These are phyloP conservation scores for Rotaria sp. DNA, from an alignment of 2,888 invertebrate genomes.

Conservation along the genomic window DNA sequence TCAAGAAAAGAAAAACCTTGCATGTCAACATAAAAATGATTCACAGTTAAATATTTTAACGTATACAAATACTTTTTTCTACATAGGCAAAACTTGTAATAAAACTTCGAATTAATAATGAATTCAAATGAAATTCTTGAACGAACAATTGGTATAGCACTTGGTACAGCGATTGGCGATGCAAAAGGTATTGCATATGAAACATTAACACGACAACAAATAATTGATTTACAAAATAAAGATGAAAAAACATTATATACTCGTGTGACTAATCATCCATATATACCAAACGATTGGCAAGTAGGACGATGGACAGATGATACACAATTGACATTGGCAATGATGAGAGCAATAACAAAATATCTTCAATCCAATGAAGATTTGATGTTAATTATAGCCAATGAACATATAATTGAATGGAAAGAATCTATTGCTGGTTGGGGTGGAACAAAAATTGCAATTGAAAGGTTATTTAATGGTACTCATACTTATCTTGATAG, in stretches of 20 bases:
- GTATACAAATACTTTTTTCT: too few species aligned
- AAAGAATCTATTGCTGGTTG: not conserved
- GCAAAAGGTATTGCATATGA: conserved; percentile 10
- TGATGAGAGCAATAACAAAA: not conserved
- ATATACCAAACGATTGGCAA: not conserved
- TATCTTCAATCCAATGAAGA: not conserved
- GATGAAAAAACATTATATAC: not conserved
- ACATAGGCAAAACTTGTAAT: too few species aligned
- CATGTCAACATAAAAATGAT: too few species aligned
- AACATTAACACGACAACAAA: conserved; percentile 15
- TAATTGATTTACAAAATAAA: not conserved
- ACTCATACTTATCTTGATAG: conserved; percentile 20
- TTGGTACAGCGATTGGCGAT: conserved; percentile 22
- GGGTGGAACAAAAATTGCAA: not conserved
- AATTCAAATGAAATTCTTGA: not conserved
- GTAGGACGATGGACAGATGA: conserved; percentile 25
- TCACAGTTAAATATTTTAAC: too few species aligned
- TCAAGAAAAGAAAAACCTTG: too few species aligned
- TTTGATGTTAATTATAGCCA: not conserved
- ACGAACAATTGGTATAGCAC: not conserved
- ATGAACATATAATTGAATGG: conserved; percentile 24
- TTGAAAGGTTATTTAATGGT: conserved; percentile 8
- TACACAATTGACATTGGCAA: conserved; percentile 17
- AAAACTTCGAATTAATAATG: not conserved
- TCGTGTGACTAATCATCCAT: not conserved